phyloP scores from a whole-genome alignment of 2,797 vertebrate genomes.

The Artibeus lituratus region DNA sequence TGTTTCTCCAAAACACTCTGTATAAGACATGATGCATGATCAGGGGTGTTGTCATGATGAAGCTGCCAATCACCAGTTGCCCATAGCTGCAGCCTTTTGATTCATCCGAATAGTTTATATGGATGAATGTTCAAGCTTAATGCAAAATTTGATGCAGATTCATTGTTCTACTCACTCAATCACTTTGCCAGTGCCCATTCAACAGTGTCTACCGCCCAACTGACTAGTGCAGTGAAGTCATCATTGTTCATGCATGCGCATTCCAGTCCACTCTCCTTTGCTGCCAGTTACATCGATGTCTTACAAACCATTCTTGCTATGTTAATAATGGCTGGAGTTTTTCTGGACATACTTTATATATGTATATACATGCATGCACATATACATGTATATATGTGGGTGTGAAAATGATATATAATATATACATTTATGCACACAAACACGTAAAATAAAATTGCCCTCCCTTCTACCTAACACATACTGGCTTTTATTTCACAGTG shows the following conservation, averaged over 20 bases:
- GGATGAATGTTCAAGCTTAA: neutral
- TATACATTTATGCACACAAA: neutral
- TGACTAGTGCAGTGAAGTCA: neutral
- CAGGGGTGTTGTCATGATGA: neutral
- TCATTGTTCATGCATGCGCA: neutral
- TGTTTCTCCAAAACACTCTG: neutral
- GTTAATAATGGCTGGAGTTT: neutral
- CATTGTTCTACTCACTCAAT: neutral
- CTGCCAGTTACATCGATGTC: neutral
- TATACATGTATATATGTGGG: neutral
- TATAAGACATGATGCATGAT: neutral
- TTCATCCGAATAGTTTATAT: neutral
- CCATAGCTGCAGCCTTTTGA: neutral
- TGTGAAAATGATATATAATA: neutral
- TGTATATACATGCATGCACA: neutral
- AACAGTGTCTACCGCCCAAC: neutral
- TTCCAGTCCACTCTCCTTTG: neutral
- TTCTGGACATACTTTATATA: neutral
- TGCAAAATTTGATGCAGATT: neutral
- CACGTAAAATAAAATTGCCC: neutral
- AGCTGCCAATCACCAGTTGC: neutral
- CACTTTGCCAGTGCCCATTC: neutral
- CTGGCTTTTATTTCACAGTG: slow-evolving; percentile 31
- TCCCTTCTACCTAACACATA: neutral
- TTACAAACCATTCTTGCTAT: neutral